Evolutionary conservation across 2,888 invertebrate species (phyloP), one percentile per base, ranked within the genome.

Genomic region (Selenia dentaria): DNA sequence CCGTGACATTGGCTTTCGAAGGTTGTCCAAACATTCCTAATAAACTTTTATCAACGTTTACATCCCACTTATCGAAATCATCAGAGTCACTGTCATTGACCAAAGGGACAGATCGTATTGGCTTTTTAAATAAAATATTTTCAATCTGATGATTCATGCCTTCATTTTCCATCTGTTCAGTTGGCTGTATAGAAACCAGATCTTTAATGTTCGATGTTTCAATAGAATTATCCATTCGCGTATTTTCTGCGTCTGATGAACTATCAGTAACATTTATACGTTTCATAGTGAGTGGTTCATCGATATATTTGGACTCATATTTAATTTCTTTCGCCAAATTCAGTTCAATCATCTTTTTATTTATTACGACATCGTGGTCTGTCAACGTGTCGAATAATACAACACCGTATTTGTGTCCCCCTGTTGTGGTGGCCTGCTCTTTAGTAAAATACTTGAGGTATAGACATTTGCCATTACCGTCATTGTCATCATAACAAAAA

Each of bases 401-500:
- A 1, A 93, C 75, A 0, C 83, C 84, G 67, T 92, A 93, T 62
- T 88, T 92, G 33, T 82, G 64, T 1, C 89, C 91, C 3, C 68
- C 81, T 0, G 90, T 87, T 13, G 68, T 60, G 28, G 71, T 59
- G 0, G 85, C 73, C 12, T 66, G 60, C 47, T 83, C 79, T 64
- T 87, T 88, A 0, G 70, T 77, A 26, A 79, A 83, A 46, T 77
- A 75, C 70, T 90, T 89, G 0, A 80, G 76, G 50, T 74, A 91
- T 6, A 92, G 58, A 10, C 71, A 68, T 67, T 92, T 91, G 0
- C 82, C 61, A 33, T 75, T 61, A n/a, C 82, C 76, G 0, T 67
- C 62, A 0, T 69, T 55, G 11, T 82, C 79, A 58, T 84, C 82
- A 28, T 73, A 82, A 46, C 88, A 84, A 32, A 80, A 81, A 20